phyloP scores from a whole-genome alignment of 2,888 invertebrate species.

The Tachystola acroxantha region DNA sequence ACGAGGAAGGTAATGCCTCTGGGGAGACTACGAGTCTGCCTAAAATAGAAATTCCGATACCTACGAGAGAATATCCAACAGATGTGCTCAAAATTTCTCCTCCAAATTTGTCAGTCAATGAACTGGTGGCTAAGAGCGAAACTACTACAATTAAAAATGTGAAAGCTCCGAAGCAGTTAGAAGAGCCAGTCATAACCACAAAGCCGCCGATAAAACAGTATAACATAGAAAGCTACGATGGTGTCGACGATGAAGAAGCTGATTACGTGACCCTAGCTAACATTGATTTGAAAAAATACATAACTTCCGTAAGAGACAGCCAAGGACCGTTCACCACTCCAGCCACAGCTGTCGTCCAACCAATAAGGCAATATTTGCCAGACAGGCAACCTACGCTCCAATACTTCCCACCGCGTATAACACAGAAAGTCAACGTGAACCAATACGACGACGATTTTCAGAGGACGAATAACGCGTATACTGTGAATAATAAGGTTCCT shows the following conservation, averaged over 20 bases:
- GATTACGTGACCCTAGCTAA: conserved; percentile 53
- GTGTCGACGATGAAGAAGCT: conserved; percentile 50
- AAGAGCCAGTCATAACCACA: conserved; percentile 18
- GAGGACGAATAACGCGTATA: conserved; percentile 36
- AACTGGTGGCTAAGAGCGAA: neutral
- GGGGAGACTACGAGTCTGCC: conserved; percentile 3
- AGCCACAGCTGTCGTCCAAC: conserved; percentile 16
- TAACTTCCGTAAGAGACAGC: conserved; percentile 17
- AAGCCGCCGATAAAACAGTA: conserved; percentile 31
- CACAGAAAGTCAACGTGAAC: conserved; percentile 32
- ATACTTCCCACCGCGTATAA: conserved; percentile 55
- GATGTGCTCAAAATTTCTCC: neutral
- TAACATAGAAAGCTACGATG: conserved; percentile 3
- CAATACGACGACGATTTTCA: conserved; percentile 40
- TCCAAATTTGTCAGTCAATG: neutral
- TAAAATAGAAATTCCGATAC: neutral
- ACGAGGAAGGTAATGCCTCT: conserved; percentile 38
- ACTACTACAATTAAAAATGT: neutral
- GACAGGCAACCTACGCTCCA: conserved; percentile 56
- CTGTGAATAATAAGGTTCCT: conserved; percentile 21
- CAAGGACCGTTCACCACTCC: conserved; percentile 12
- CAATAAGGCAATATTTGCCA: conserved; percentile 22
- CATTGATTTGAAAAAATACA: conserved; percentile 54
- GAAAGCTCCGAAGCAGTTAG: neutral
- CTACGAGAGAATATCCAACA: neutral